Evolutionary conservation across 1,140 invertebrate species (phyloP), one percentile per base, ranked within the genome.

Genomic region (Tyrophagus putrescentiae): DNA sequence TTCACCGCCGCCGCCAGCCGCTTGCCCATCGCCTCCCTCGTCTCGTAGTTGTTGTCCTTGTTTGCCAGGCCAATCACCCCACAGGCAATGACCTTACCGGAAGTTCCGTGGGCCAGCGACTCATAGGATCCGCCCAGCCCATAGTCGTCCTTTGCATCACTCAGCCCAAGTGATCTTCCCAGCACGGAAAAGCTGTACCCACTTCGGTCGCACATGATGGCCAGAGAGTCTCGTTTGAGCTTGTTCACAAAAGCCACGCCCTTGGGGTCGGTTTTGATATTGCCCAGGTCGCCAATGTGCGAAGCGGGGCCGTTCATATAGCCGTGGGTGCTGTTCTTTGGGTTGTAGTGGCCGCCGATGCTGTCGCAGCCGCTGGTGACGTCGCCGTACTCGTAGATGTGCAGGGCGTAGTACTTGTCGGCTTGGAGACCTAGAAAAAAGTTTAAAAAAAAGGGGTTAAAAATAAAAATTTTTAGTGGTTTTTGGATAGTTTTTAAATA

Each of bases 371-470:
- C 83, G 71, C 95, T 92, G 34, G 91, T 94, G 64, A 89, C 87
- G 70, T 98, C 93, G 1, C 94, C 95, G 71, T 90, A 95, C 75
- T 96, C 84, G 70, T 98, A 95, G 57, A 98, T 80, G 71, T 98
- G 94, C 75, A 98, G 97, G 29, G 93, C 91, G 71, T 91, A 88
- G 25, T 76, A 67, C 2, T 16, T 16, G 27, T 59, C 25, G 16
- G 13, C 29, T 21, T 6, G 7, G 4, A 59, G 27, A 45, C 41
- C 57, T 59, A n/a, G n/a, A 44, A n/a, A n/a, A n/a, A n/a, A n/a
- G n/a, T n/a, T n/a, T n/a, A n/a, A n/a, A n/a, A n/a, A n/a, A n/a
- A n/a, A n/a, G n/a, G n/a, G n/a, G n/a, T n/a, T n/a, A n/a, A n/a
- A n/a, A n/a, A n/a, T n/a, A n/a, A n/a, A n/a, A n/a, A n/a, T n/a